Conservation (phyloP, 2,797 vertebrate species). For the Alcedo quadribrachys region DNA sequence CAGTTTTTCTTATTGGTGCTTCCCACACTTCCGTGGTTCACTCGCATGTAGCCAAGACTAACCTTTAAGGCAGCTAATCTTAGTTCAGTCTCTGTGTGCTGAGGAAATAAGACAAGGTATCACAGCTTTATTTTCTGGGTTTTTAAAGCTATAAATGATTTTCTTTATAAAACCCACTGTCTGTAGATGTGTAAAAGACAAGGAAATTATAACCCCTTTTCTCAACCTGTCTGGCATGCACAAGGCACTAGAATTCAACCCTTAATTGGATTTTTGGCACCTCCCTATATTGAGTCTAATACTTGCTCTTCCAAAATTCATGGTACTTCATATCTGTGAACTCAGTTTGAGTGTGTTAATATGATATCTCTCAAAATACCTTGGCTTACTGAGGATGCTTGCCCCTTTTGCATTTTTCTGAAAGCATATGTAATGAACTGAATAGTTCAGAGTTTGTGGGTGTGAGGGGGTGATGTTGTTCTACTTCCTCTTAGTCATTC, state of each 20-base stretch:
- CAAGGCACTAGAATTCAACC: conserved; percentile 4
- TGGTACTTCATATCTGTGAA: not conserved
- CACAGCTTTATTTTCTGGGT: conserved; percentile 10
- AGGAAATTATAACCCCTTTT: conserved; percentile 15
- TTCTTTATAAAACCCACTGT: conserved; percentile 20
- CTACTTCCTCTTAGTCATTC: conserved; percentile 66
- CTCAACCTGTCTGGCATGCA: conserved; percentile 33
- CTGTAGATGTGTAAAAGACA: conserved; percentile 10
- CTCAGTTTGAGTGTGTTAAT: conserved; percentile 34
- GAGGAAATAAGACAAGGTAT: not conserved
- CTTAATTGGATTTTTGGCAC: conserved; percentile 34
- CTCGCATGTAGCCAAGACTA: conserved; percentile 33
- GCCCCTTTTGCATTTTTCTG: conserved; percentile 35
- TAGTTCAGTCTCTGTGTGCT: not conserved
- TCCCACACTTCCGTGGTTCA: conserved; percentile 18
- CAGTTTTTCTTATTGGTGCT: conserved; percentile 22
- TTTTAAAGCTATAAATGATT: conserved; percentile 30
- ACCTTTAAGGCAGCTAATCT: conserved; percentile 36
- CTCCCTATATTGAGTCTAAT: not conserved
- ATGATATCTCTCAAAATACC: conserved; percentile 41
- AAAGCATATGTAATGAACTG: conserved; percentile 16
- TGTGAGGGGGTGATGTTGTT: conserved; percentile 64
- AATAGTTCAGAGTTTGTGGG: conserved; percentile 52
- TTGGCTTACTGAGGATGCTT: not conserved
- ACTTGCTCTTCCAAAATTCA: not conserved